Conservation (phyloP, 2,113 vertebrate species). For the Gopherus flavomarginatus region DNA sequence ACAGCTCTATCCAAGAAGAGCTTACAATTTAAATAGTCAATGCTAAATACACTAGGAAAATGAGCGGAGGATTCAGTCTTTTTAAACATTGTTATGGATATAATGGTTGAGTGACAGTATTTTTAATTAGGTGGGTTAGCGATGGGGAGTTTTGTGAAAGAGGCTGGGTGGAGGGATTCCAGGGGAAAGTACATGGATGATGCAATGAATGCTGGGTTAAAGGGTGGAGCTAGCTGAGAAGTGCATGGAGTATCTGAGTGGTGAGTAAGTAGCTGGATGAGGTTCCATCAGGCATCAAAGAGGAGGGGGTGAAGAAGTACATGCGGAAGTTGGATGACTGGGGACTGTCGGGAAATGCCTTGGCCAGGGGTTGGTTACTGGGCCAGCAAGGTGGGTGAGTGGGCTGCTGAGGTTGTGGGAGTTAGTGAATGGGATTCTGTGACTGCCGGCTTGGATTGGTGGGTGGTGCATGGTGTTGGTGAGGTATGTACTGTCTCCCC, state of each 20-base stretch:
- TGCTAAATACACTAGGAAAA: neutral
- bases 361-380: neutral
- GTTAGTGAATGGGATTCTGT: no score
- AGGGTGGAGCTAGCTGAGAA: neutral
- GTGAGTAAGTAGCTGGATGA: no score
- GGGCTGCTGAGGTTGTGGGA: neutral
- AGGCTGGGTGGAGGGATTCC: neutral
- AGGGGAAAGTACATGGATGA: neutral
- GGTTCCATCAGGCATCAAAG: neutral
- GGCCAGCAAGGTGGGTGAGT: neutral
- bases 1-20: neutral
- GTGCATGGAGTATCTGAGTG: accelerated
- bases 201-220: neutral
- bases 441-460: no score
- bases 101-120: neutral
- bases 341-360: neutral
- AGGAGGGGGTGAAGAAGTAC: neutral
- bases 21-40: neutral
- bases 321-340: neutral
- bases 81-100: neutral
- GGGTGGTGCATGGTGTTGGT: no score
- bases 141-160: neutral
- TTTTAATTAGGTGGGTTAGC: neutral
- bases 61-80: neutral
- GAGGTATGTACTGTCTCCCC: no score